These are phyloP conservation scores for Parascotia fuliginaria DNA, from an alignment of 2,888 invertebrate genomes.

Conservation along the genomic window DNA sequence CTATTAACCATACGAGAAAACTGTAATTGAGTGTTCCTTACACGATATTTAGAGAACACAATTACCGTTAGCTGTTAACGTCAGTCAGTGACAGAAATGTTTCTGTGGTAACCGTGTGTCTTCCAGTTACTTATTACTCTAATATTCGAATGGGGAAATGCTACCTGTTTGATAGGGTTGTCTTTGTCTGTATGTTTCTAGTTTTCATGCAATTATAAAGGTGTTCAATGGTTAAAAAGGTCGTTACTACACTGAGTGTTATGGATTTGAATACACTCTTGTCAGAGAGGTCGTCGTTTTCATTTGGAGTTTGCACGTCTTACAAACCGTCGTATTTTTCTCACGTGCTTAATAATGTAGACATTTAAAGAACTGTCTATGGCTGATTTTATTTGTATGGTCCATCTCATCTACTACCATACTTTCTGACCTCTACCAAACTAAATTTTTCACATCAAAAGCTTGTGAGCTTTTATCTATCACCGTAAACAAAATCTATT, in stretches of 20 bases:
- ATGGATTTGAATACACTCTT: too few relatives aligned
- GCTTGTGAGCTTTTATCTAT: neutral
- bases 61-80: constrained; percentile 66
- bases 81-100: constrained; percentile 60
- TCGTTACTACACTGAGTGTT: too few relatives aligned
- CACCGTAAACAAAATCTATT: neutral
- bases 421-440: too few relatives aligned
- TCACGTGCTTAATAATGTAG: too few relatives aligned
- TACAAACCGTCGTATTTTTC: too few relatives aligned
- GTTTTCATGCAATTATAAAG: neutral
- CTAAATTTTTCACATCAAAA: too few relatives aligned
- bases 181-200: neutral
- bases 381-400: too few relatives aligned
- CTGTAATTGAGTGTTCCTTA: constrained; percentile 51
- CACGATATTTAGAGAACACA: constrained; percentile 62
- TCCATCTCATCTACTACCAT: too few relatives aligned
- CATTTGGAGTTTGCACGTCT: too few relatives aligned
- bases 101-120: constrained; percentile 31
- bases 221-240: too few relatives aligned
- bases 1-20: constrained; percentile 23
- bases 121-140: constrained; percentile 35
- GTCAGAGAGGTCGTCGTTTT: too few relatives aligned
- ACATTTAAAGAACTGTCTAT: too few relatives aligned
- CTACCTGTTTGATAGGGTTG: neutral
- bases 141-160: constrained; percentile 34